Evolutionary conservation across 1,140 invertebrate genomes (phyloP).

Genomic region (Alviniconcha marisindica): DNA sequence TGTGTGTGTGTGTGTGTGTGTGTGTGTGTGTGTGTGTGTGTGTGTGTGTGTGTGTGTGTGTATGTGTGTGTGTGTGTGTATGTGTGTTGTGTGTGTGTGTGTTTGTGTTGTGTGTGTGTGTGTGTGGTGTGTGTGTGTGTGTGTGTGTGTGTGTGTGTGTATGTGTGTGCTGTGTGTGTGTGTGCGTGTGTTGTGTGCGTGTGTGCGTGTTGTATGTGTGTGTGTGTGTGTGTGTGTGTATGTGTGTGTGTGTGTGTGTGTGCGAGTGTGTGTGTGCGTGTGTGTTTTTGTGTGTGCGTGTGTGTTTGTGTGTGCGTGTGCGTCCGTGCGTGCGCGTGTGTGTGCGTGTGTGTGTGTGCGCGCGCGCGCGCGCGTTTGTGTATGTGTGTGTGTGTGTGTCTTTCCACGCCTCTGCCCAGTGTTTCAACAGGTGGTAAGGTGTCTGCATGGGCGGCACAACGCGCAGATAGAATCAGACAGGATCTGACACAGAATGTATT

Average conservation of each 20-base stretch:
- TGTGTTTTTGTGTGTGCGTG: not conserved
- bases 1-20: not conserved
- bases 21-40: not conserved
- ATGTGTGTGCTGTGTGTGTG: no score
- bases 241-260: conserved; percentile 2
- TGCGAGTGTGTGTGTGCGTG: not conserved
- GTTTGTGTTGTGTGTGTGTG: not conserved
- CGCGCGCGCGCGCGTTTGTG: no score
- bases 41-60: not conserved
- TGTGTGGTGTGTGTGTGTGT: not conserved
- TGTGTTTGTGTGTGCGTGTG: not conserved
- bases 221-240: not conserved
- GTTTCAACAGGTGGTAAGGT: no score
- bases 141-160: not conserved
- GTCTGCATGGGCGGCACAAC: no score
- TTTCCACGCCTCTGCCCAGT: no score
- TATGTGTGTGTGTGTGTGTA: not conserved
- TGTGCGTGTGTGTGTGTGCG: not conserved
- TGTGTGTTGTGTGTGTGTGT: conserved; percentile 10
- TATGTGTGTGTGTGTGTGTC: not conserved
- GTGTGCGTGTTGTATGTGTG: not conserved
- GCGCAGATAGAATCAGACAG: no score
- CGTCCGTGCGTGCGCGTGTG: not conserved
- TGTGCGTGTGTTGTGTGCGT: no score
- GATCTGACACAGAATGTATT: no score